A percentile compares a stretch with the other conserved stretches of the same genome.
Conservation (phyloP, 1,140 invertebrate species). For the Drosophila asahinai region DNA sequence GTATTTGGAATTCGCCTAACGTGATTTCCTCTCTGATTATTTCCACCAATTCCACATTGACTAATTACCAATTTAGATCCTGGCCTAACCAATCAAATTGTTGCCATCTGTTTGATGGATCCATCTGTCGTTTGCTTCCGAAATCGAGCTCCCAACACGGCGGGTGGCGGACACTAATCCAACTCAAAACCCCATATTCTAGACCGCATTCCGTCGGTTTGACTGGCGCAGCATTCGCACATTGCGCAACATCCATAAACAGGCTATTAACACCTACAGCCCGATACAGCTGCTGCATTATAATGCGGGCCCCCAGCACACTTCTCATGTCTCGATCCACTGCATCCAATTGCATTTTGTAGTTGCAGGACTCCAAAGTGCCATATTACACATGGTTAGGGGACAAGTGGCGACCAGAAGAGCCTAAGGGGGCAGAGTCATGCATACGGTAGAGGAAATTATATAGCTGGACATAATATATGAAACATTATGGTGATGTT, state of each 20-base stretch:
- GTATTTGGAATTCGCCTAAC: not conserved
- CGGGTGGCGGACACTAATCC: conserved; percentile 7
- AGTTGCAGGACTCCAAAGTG: conserved; percentile 52
- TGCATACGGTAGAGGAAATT: conserved; percentile 74
- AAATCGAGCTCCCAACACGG: conserved; percentile 4
- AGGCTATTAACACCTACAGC: conserved; percentile 69
- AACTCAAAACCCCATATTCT: conserved; percentile 26
- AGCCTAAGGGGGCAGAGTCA: conserved; percentile 40
- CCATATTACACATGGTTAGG: conserved; percentile 51
- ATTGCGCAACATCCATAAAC: conserved; percentile 54
- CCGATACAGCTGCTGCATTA: conserved; percentile 25
- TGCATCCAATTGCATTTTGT: conserved; percentile 54
- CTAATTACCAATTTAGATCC: conserved; percentile 5
- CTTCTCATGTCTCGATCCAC: not conserved
- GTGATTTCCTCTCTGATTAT: not conserved
- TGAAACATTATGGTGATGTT: conserved; percentile 63
- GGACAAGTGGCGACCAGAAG: not conserved
- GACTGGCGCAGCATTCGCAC: conserved; percentile 36
- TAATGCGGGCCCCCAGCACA: conserved; percentile 20
- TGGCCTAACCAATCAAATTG: conserved; percentile 8
- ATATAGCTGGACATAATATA: conserved; percentile 71
- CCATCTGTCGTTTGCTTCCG: not conserved
- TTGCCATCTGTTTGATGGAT: conserved; percentile 15
- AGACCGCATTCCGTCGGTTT: conserved; percentile 26
- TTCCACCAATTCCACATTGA: not conserved